phyloP scores from a whole-genome alignment of 2,888 invertebrate genomes.

The Latrodectus elegans region DNA sequence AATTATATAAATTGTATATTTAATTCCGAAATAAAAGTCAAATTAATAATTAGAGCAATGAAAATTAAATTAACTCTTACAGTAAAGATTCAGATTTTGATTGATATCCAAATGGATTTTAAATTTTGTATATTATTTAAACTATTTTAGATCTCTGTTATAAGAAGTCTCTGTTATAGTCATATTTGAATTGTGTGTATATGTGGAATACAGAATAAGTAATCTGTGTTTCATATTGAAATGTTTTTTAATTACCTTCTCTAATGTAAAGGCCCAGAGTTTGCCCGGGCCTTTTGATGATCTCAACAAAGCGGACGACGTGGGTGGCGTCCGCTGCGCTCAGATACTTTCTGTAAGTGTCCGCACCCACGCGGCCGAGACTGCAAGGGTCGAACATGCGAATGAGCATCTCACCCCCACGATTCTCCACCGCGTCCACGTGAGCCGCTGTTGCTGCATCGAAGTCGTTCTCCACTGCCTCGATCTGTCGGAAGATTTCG shows the following conservation, averaged over 20 bases:
- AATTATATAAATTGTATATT: too few species aligned
- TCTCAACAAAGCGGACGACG: constrained; percentile 85
- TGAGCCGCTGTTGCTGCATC: constrained; percentile 94
- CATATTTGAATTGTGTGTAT: too few species aligned
- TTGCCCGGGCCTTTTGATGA: constrained; percentile 98
- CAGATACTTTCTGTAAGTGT: constrained; percentile 90
- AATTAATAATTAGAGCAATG: too few species aligned
- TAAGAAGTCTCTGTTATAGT: too few species aligned
- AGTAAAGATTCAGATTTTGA: too few species aligned
- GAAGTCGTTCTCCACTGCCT: constrained; percentile 96
- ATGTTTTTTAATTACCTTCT: constrained; percentile 81
- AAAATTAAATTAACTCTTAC: too few species aligned
- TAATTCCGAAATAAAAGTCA: too few species aligned
- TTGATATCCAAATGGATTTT: too few species aligned
- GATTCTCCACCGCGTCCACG: constrained; percentile 91
- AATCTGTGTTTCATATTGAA: background rate
- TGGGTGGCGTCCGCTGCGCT: constrained; percentile 70
- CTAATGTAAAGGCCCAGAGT: constrained; percentile 97
- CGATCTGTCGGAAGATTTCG: constrained; percentile 89
- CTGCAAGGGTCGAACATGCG: constrained; percentile 90
- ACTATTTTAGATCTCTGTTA: too few species aligned
- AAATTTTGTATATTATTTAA: too few species aligned
- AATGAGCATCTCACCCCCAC: constrained; percentile 91
- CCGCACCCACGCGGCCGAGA: constrained; percentile 89
- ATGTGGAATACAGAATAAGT: background rate